Percentiles rank a stretch among this genome's conserved stretches.
Conservation (phyloP, 2,113 vertebrate species). For the Clinocottus analis region DNA sequence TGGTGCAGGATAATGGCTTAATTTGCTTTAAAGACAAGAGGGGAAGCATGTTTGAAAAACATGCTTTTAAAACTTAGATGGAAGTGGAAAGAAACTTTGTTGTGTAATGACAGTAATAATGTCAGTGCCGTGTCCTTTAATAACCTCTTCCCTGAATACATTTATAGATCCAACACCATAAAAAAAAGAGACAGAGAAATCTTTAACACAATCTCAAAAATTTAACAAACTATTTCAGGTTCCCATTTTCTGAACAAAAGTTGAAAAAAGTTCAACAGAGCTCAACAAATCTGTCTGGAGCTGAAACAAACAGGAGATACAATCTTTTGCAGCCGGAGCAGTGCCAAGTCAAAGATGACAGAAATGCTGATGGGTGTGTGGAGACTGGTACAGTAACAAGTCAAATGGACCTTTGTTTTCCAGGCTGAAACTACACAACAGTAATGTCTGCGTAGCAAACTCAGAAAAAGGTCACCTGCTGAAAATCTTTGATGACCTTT, state of each 20-base stretch:
- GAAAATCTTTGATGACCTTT: conserved; percentile 78
- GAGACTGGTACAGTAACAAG: conserved; percentile 26
- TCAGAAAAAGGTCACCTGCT: conserved; percentile 74
- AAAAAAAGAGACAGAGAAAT: neutral
- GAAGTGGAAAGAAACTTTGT: neutral
- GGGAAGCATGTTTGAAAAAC: neutral
- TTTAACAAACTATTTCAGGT: conserved; percentile 5
- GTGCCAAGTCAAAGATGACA: conserved; percentile 51
- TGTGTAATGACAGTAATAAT: neutral
- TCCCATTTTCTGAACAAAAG: conserved; percentile 23
- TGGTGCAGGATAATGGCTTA: neutral
- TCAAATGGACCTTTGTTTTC: conserved; percentile 72
- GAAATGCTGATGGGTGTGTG: conserved; percentile 50
- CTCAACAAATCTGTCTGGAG: conserved; percentile 40
- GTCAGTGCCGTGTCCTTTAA: neutral
- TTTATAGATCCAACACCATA: neutral
- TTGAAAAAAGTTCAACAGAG: neutral
- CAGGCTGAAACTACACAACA: conserved; percentile 45
- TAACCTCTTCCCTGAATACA: neutral
- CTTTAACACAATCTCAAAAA: neutral
- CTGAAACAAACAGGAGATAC: conserved; percentile 43
- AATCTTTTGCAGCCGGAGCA: conserved; percentile 33
- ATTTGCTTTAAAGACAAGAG: neutral
- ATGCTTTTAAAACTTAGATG: too few relatives aligned
- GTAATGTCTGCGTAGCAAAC: conserved; percentile 39